These are phyloP conservation scores for Leptinotarsa undecemlineata DNA, from an alignment of 1,140 invertebrate species.

Conservation along the genomic window DNA sequence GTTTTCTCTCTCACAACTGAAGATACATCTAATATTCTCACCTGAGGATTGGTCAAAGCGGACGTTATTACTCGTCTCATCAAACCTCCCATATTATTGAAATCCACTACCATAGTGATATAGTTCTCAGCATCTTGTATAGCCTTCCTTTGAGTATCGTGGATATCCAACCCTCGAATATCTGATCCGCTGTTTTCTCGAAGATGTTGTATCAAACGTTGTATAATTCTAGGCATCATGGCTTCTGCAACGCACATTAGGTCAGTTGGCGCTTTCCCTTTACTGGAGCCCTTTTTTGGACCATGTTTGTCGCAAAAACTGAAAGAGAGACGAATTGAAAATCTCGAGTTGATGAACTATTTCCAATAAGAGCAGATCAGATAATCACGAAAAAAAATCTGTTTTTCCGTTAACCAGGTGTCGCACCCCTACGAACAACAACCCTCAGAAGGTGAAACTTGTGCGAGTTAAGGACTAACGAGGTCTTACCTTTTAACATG, in stretches of 20 bases:
- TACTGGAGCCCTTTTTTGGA: constrained; percentile 76
- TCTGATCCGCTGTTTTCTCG: constrained; percentile 69
- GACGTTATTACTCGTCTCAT: constrained; percentile 92
- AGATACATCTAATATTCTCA: constrained; percentile 21
- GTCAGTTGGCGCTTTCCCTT: constrained; percentile 77
- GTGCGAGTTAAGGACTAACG: no score
- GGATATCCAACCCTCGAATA: constrained; percentile 34
- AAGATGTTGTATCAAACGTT: constrained; percentile 87
- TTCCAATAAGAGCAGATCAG: neutral
- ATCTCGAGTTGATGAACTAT: neutral
- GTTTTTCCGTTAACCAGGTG: no score
- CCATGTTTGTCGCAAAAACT: constrained; percentile 93
- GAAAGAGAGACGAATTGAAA: constrained; percentile 44
- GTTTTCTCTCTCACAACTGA: no score
- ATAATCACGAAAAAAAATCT: constrained; percentile 26
- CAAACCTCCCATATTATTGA: constrained; percentile 92
- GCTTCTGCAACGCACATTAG: constrained; percentile 89
- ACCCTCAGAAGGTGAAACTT: no score
- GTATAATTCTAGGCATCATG: constrained; percentile 90
- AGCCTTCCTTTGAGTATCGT: constrained; percentile 63
- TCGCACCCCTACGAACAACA: no score
- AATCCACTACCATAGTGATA: constrained; percentile 86
- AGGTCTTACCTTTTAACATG: no score
- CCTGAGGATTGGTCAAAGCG: constrained; percentile 82
- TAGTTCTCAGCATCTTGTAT: constrained; percentile 83